phyloP scores from a whole-genome alignment of 2,113 vertebrate species.

The Trogon melanurus region DNA sequence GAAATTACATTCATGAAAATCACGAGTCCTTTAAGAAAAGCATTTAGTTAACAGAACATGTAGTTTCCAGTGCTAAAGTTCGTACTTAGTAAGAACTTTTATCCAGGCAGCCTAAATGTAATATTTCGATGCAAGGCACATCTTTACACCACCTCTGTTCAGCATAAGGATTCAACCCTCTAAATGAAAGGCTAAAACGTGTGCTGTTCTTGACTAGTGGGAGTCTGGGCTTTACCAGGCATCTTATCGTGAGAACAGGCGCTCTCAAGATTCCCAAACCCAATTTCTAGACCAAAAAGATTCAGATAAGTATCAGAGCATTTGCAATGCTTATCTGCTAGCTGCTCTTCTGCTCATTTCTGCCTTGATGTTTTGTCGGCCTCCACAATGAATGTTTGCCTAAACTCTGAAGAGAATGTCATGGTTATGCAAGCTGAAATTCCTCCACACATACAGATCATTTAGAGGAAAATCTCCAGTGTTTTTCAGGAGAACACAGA shows the following conservation, averaged over 20 bases:
- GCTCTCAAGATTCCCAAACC: conserved; percentile 55
- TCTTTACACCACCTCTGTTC: not conserved
- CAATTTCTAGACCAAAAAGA: conserved; percentile 58
- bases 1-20: not conserved
- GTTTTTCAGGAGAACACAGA: not conserved
- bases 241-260: conserved; percentile 48
- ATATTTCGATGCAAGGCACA: not conserved
- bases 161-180: not conserved
- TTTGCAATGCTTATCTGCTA: conserved; percentile 68
- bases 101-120: not conserved
- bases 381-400: not conserved
- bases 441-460: not conserved
- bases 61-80: not conserved
- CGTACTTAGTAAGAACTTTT: not conserved
- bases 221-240: conserved; percentile 8
- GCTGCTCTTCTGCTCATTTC: not conserved
- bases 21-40: not conserved
- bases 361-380: conserved; percentile 47
- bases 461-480: not conserved
- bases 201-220: not conserved
- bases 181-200: not conserved
- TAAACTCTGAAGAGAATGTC: not conserved
- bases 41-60: not conserved
- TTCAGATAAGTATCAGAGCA: conserved; percentile 59
- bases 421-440: conserved; percentile 18